Conservation (phyloP, 2,888 invertebrate genomes). For the Drosophila differens region DNA sequence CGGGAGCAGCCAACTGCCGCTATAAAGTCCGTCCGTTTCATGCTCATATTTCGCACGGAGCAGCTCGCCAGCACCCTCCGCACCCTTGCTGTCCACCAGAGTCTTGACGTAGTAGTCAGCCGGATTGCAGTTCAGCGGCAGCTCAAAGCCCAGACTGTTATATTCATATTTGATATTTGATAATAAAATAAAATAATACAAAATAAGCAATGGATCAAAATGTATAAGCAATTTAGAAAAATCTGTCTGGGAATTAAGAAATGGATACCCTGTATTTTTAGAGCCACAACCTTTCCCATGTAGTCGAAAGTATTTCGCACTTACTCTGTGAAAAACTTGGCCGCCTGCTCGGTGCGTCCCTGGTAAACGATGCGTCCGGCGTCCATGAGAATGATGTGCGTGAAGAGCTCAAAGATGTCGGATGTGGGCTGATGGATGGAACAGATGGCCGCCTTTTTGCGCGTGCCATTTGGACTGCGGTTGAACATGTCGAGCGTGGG, state of each 20-base stretch:
- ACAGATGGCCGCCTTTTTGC: slow-evolving; percentile 90
- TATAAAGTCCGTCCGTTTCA: slow-evolving; percentile 78
- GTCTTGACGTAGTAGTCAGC: slow-evolving; percentile 93
- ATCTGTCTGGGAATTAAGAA: not conserved
- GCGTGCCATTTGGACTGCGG: slow-evolving; percentile 69
- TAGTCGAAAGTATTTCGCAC: slow-evolving; percentile 55
- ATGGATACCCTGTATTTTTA: not conserved
- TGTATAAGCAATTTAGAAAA: not conserved
- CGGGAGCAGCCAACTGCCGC: slow-evolving; percentile 80
- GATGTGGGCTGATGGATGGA: slow-evolving; percentile 97
- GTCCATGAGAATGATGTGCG: slow-evolving; percentile 91
- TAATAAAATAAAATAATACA: not conserved
- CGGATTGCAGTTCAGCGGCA: slow-evolving; percentile 92
- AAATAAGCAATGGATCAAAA: not conserved
- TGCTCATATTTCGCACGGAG: slow-evolving; percentile 78
- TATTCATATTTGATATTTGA: not conserved
- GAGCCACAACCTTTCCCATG: not conserved
- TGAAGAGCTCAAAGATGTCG: slow-evolving; percentile 93
- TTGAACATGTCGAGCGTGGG: slow-evolving; percentile 72
- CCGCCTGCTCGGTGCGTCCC: slow-evolving; percentile 90
- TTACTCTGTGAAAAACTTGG: slow-evolving; percentile 89
- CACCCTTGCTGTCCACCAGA: slow-evolving; percentile 86
- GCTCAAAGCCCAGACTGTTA: slow-evolving; percentile 88
- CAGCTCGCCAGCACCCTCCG: slow-evolving; percentile 65
- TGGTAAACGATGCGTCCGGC: slow-evolving; percentile 92